A percentile compares a stretch with the other conserved stretches of the same genome.
These are phyloP conservation scores for Myotis planiceps DNA, from an alignment of 2,797 vertebrate genomes.

Conservation along the genomic window DNA sequence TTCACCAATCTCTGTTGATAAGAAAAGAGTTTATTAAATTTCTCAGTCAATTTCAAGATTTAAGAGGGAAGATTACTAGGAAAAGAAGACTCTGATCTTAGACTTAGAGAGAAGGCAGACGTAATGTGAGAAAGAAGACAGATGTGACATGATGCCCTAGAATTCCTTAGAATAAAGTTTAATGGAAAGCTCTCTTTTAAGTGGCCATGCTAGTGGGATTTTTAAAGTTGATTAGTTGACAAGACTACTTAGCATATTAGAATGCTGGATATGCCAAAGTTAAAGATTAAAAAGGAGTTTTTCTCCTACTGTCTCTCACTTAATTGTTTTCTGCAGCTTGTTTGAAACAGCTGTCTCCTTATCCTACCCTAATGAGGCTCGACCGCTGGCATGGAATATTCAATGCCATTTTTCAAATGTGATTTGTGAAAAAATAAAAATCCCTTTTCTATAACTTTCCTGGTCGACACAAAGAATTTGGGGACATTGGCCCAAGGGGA, in stretches of 20 bases:
- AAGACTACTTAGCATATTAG: slow-evolving; percentile 67
- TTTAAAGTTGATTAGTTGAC: slow-evolving; percentile 71
- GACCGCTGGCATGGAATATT: slow-evolving; percentile 32
- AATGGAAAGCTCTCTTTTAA: slow-evolving; percentile 60
- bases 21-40: slow-evolving; percentile 31
- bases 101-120: slow-evolving; percentile 18
- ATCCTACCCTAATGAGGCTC: slow-evolving; percentile 54
- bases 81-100: slow-evolving; percentile 38
- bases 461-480: neutral
- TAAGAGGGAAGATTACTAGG: neutral
- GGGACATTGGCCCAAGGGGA: neutral
- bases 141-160: slow-evolving; percentile 28
- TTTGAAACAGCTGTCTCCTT: slow-evolving; percentile 68
- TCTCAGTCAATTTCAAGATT: slow-evolving; percentile 15
- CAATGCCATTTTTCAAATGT: slow-evolving; percentile 54
- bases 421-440: slow-evolving; percentile 49
- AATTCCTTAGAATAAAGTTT: slow-evolving; percentile 58
- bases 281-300: slow-evolving; percentile 69
- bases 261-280: slow-evolving; percentile 63
- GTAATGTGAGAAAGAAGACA: slow-evolving; percentile 46
- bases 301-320: slow-evolving; percentile 56
- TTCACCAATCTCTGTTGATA: neutral
- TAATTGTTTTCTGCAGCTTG: slow-evolving; percentile 66
- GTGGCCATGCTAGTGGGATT: slow-evolving; percentile 54
- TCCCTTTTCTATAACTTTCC: neutral